These are phyloP conservation scores for Lordiphosa fenestrarum DNA, from an alignment of 2,888 invertebrate genomes.

Conservation along the genomic window DNA sequence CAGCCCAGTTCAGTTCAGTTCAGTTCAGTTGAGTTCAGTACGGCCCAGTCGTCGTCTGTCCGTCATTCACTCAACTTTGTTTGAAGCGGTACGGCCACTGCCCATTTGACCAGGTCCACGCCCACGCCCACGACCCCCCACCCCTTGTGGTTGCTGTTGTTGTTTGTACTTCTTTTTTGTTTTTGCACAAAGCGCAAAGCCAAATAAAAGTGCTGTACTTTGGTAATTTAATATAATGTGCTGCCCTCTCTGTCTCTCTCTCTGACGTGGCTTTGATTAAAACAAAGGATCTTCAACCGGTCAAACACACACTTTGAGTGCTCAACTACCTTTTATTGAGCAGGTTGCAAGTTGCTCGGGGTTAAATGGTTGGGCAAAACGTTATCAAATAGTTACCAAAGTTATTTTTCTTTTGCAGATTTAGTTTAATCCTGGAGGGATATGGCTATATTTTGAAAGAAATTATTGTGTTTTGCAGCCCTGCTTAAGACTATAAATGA, in stretches of 20 bases:
- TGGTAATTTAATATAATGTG: constrained; percentile 36
- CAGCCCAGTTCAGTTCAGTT: constrained; percentile 27
- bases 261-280: constrained; percentile 13
- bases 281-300: constrained; percentile 33
- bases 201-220: constrained; percentile 54
- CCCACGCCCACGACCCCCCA: constrained; percentile 22
- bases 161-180: not conserved
- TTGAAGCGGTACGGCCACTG: constrained; percentile 44
- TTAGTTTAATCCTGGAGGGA: too few species aligned
- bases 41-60: constrained; percentile 33
- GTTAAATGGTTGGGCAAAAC: too few species aligned
- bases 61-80: constrained; percentile 54
- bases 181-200: constrained; percentile 58
- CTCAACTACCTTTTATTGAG: constrained; percentile 9
- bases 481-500: too few species aligned
- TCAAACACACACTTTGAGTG: constrained; percentile 16
- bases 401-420: too few species aligned
- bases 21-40: constrained; percentile 13
- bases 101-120: constrained; percentile 44
- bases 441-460: too few species aligned
- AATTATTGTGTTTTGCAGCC: too few species aligned
- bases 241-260: not conserved
- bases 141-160: constrained; percentile 16
- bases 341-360: not conserved
- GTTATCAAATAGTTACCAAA: too few species aligned